Evolutionary conservation across 2,888 invertebrate species (phyloP).

Genomic region (Amphipyra berbera): DNA sequence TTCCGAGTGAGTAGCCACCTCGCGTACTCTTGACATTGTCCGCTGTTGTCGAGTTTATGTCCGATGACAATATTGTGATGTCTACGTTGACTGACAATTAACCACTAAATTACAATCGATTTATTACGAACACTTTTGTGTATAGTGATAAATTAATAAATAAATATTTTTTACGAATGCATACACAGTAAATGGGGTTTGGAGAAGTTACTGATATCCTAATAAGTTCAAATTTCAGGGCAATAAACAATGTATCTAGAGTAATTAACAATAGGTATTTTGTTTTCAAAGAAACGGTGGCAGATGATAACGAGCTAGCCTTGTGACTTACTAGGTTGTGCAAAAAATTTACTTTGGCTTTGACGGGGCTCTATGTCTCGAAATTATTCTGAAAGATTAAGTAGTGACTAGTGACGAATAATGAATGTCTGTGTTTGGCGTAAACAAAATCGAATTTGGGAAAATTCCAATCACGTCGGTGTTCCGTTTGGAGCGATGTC

Average conservation of each 20-base stretch:
- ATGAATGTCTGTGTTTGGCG: constrained; percentile 35
- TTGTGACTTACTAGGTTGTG: constrained; percentile 38
- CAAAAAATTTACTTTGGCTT: constrained; percentile 26
- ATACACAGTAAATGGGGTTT: too few species aligned
- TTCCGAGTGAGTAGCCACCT: constrained; percentile 55
- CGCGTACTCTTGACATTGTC: constrained; percentile 86
- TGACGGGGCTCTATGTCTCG: constrained; percentile 3
- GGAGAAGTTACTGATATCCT: too few species aligned
- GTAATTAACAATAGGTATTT: constrained; percentile 30
- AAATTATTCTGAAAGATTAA: constrained; percentile 28
- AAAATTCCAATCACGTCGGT: constrained; percentile 50
- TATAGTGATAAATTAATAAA: too few species aligned
- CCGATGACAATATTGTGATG: constrained; percentile 8
- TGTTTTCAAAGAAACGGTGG: constrained; percentile 18
- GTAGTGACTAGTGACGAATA: constrained; percentile 4
- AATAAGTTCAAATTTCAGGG: not conserved
- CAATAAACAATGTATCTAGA: constrained; percentile 24
- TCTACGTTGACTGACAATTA: not conserved
- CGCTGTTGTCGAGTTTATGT: constrained; percentile 12
- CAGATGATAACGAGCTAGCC: constrained; percentile 30
- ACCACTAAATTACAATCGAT: not conserved
- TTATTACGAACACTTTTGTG: not conserved
- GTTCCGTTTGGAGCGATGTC: constrained; percentile 39
- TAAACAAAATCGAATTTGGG: constrained; percentile 29
- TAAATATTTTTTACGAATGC: too few species aligned